These are phyloP conservation scores for Amphiduros pacificus DNA, from an alignment of 2,888 invertebrate genomes.

Conservation along the genomic window DNA sequence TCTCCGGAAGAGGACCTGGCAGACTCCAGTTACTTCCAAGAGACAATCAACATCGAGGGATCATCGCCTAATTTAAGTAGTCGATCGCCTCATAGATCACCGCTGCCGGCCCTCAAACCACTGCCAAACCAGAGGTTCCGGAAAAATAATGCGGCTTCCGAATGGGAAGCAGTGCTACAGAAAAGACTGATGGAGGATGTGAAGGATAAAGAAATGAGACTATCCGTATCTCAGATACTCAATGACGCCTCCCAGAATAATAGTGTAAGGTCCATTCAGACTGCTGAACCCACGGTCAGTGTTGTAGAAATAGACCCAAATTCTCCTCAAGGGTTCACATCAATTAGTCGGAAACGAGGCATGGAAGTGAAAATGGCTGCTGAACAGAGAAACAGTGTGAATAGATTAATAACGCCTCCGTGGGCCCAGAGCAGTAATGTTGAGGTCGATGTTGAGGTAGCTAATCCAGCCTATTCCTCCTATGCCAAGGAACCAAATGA, in stretches of 20 bases:
- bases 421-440: conserved; percentile 4
- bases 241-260: background rate
- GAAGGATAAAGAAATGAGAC: conserved; percentile 46
- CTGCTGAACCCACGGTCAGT: too few relatives aligned
- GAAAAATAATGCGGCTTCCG: conserved; percentile 30
- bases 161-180: conserved; percentile 47
- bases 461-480: conserved; percentile 15
- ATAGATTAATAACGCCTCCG: conserved; percentile 14
- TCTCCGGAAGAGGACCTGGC: background rate
- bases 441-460: background rate
- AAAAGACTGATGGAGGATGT: conserved; percentile 47
- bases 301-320: too few relatives aligned
- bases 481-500: conserved; percentile 4
- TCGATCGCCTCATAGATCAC: background rate
- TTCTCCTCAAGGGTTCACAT: background rate
- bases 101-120: conserved; percentile 12
- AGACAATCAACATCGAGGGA: background rate
- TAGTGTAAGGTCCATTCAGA: background rate
- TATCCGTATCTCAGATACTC: background rate
- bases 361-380: too few relatives aligned
- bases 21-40: background rate
- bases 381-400: background rate
- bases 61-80: background rate
- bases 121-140: conserved; percentile 24
- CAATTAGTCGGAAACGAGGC: background rate